A percentile compares a stretch with the other conserved stretches of the same genome.
phyloP scores from a whole-genome alignment of 2,797 vertebrate genomes.

The Myripristis jacobus region DNA sequence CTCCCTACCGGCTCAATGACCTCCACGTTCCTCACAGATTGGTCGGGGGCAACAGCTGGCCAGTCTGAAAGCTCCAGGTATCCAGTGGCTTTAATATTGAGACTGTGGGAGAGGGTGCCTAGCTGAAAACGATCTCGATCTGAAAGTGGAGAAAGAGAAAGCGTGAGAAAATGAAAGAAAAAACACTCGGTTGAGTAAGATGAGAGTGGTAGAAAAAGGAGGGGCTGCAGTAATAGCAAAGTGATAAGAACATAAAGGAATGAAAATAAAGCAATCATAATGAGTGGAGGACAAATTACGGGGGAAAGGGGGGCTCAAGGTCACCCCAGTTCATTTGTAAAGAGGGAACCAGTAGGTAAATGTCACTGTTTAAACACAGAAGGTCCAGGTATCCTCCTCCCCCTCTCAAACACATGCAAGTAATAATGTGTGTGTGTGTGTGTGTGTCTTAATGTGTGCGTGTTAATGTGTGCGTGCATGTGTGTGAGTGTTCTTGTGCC shows the following conservation, averaged over 20 bases:
- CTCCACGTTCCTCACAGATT: conserved; percentile 93
- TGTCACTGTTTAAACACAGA: conserved; percentile 85
- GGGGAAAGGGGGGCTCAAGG: conserved; percentile 49
- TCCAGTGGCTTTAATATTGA: conserved; percentile 89
- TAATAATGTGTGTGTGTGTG: not conserved
- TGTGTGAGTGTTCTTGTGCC: too few relatives aligned
- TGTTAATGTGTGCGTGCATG: not conserved
- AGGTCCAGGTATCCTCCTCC: conserved; percentile 74
- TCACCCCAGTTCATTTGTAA: conserved; percentile 78
- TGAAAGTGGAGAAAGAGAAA: conserved; percentile 67
- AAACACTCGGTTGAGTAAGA: conserved; percentile 13
- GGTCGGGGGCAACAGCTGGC: conserved; percentile 92
- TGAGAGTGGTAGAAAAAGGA: not conserved
- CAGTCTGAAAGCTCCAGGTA: conserved; percentile 96
- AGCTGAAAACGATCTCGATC: conserved; percentile 97
- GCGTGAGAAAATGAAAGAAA: not conserved
- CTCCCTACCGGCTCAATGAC: conserved; percentile 87
- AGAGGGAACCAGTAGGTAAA: conserved; percentile 82
- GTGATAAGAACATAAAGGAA: not conserved
- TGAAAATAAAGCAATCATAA: conserved; percentile 12
- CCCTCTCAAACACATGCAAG: conserved; percentile 44
- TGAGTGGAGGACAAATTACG: conserved; percentile 37
- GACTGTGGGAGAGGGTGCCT: conserved; percentile 94
- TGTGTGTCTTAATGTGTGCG: not conserved
- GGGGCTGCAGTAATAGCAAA: conserved; percentile 58